Conservation (phyloP, 2,888 invertebrate genomes). For the Campaea margaritaria region DNA sequence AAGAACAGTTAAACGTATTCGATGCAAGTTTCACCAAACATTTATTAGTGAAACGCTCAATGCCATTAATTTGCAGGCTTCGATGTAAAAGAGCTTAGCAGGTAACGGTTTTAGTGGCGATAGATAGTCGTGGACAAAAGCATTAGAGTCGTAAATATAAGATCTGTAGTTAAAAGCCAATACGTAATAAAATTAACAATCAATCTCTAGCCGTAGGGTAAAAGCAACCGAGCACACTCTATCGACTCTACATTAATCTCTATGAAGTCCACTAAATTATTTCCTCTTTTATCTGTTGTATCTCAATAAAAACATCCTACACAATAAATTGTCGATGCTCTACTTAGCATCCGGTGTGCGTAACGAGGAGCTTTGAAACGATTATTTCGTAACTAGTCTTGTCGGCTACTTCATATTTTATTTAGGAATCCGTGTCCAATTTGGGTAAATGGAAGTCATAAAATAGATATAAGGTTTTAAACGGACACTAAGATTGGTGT, state of each 20-base stretch:
- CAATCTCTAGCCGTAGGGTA: neutral
- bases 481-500: too few species aligned
- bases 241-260: conserved; percentile 23
- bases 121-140: too few species aligned
- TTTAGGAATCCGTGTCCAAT: conserved; percentile 35
- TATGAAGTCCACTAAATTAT: conserved; percentile 33
- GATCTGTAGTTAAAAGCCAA: neutral
- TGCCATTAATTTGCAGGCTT: too few species aligned
- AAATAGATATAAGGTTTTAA: too few species aligned
- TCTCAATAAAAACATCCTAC: conserved; percentile 39
- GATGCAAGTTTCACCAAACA: neutral
- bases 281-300: conserved; percentile 33
- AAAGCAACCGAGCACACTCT: neutral
- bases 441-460: neutral
- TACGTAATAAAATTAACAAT: conserved; percentile 1
- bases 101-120: too few species aligned
- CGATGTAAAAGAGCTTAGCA: too few species aligned
- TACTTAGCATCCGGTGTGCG: conserved; percentile 42
- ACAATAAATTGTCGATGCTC: conserved; percentile 37
- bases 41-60: too few species aligned
- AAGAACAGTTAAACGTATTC: neutral
- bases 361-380: conserved; percentile 41
- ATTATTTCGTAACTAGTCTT: conserved; percentile 58
- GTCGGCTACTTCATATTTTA: conserved; percentile 51
- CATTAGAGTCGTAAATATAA: too few species aligned